A percentile compares a stretch with the other conserved stretches of the same genome.
Evolutionary conservation across 2,797 vertebrate genomes (phyloP).

Genomic region (Astyanax mexicanus): DNA sequence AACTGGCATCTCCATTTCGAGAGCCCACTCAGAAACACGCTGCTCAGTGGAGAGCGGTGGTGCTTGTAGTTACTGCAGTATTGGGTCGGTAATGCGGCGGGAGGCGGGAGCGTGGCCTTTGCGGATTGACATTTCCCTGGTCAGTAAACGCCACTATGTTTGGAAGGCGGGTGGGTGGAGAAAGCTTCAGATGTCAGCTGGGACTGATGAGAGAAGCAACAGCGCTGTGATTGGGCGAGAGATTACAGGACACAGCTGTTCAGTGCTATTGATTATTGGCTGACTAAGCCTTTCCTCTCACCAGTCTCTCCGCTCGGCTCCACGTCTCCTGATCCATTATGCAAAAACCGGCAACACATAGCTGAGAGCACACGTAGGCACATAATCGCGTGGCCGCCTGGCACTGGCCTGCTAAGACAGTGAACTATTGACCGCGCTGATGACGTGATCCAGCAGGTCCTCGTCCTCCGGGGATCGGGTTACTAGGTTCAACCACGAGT

Average conservation of each 20-base stretch:
- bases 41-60: constrained; percentile 19
- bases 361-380: background rate
- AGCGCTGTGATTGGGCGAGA: constrained; percentile 28
- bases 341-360: too few species aligned
- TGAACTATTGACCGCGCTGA: background rate
- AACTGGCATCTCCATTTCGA: background rate
- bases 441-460: background rate
- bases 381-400: background rate
- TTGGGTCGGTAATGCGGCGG: constrained; percentile 25
- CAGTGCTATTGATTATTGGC: constrained; percentile 38
- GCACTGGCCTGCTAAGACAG: background rate
- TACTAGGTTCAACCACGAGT: background rate
- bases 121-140: constrained; percentile 29
- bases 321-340: background rate
- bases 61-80: constrained; percentile 25
- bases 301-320: background rate
- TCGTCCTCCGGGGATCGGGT: background rate
- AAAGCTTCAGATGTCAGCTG: constrained; percentile 9
- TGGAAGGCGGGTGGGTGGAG: constrained; percentile 7
- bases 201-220: constrained; percentile 23
- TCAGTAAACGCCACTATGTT: constrained; percentile 33
- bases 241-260: constrained; percentile 35
- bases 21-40: constrained; percentile 20
- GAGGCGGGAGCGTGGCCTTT: constrained; percentile 14
- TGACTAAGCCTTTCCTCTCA: constrained; percentile 38